Percentiles rank a stretch among this genome's conserved stretches.
Evolutionary conservation across 1,140 invertebrate species (phyloP).

Genomic region (Drosophila carrolli): DNA sequence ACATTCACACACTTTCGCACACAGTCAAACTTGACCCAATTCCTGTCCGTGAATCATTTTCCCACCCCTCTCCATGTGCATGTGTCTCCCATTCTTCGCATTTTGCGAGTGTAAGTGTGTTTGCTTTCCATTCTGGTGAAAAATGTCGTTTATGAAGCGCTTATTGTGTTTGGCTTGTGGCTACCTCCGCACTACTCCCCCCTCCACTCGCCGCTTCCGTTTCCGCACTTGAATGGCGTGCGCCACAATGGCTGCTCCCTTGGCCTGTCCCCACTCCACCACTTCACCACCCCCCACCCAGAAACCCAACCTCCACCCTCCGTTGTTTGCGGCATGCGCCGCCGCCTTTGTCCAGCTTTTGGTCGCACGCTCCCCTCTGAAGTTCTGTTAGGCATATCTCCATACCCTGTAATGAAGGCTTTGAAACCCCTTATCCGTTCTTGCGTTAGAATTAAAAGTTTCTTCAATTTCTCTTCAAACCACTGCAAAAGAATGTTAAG

Average conservation of each 20-base stretch:
- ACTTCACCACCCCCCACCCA: neutral
- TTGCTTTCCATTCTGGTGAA: conserved; percentile 64
- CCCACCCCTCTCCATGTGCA: conserved; percentile 7
- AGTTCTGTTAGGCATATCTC: neutral
- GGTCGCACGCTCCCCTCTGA: conserved; percentile 45
- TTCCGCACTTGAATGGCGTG: conserved; percentile 78
- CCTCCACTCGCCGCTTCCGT: conserved; percentile 57
- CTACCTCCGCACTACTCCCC: conserved; percentile 25
- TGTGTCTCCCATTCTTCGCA: neutral
- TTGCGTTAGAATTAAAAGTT: too few species aligned
- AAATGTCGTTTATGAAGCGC: conserved; percentile 82
- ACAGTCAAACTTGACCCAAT: conserved; percentile 72
- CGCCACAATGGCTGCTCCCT: conserved; percentile 62
- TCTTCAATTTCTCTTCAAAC: too few species aligned
- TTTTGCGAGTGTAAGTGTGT: conserved; percentile 30
- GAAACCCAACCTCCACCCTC: conserved; percentile 2
- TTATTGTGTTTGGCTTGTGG: conserved; percentile 81
- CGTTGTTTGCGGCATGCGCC: conserved; percentile 66
- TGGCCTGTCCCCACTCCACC: neutral
- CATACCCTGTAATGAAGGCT: neutral
- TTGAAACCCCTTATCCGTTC: too few species aligned
- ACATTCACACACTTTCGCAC: neutral
- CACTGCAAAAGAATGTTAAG: too few species aligned
- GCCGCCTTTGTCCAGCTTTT: conserved; percentile 71
- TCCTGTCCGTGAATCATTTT: conserved; percentile 56